A percentile compares a stretch with the other conserved stretches of the same genome.
These are phyloP conservation scores for Grallaria varia DNA, from an alignment of 2,113 vertebrate species.

Conservation along the genomic window DNA sequence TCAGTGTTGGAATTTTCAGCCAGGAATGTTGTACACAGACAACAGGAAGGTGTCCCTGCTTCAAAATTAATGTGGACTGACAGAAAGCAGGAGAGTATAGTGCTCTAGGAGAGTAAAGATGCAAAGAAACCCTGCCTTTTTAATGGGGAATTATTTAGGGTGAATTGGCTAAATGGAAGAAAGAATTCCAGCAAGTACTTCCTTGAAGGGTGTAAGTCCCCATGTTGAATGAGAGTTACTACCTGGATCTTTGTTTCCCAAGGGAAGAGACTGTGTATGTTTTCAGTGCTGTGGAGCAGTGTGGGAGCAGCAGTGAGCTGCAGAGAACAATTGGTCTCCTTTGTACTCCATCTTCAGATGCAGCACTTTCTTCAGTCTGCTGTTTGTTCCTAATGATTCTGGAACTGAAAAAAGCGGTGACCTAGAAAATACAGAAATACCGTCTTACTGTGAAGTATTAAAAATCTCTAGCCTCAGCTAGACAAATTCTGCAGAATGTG, in stretches of 20 bases:
- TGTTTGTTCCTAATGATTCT: not conserved
- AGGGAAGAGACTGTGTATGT: not conserved
- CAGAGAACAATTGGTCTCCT: not conserved
- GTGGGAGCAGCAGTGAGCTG: not conserved
- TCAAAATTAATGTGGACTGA: not conserved
- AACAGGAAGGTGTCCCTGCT: not conserved
- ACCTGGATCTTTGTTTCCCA: not conserved
- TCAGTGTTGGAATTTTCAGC: not conserved
- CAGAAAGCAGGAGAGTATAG: not conserved
- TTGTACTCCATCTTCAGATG: not conserved
- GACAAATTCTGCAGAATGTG: not conserved
- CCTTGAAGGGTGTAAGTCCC: not conserved
- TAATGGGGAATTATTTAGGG: not conserved
- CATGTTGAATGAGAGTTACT: not conserved
- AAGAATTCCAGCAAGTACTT: not conserved
- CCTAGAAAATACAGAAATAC: slow-evolving; percentile 40
- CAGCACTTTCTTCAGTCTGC: not conserved
- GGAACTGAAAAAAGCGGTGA: slow-evolving; percentile 39
- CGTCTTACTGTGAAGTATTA: slow-evolving; percentile 52
- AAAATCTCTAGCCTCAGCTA: not conserved
- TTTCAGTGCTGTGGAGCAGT: not conserved
- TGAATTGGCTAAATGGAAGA: not conserved
- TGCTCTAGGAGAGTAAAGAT: not conserved
- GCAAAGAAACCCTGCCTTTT: not conserved
- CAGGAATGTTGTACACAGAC: not conserved